Evolutionary conservation across 2,113 vertebrate genomes (phyloP).

Genomic region (Rattus rattus): DNA sequence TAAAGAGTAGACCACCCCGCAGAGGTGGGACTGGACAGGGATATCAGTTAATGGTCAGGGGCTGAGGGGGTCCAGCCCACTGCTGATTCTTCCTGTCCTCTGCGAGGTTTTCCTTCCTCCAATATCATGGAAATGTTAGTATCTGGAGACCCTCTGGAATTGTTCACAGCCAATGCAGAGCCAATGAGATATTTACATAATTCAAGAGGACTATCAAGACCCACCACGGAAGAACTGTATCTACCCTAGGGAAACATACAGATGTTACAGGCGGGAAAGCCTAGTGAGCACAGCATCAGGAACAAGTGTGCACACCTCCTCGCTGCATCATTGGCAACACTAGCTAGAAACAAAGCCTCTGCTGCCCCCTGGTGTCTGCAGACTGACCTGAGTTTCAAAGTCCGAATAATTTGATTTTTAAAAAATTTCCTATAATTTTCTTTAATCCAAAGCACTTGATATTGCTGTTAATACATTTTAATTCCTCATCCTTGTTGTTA

Average conservation of each 20-base stretch:
- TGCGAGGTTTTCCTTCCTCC: neutral
- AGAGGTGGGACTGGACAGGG: neutral
- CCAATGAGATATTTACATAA: neutral
- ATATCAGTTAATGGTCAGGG: too few species aligned
- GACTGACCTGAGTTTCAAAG: neutral
- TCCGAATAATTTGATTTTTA: neutral
- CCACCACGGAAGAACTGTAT: neutral
- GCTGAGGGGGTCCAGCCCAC: neutral
- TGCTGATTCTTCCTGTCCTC: neutral
- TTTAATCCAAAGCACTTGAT: slow-evolving; percentile 4
- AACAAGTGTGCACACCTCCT: neutral
- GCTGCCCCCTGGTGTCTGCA: neutral
- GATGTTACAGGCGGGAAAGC: neutral
- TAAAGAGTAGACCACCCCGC: neutral
- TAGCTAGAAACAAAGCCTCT: neutral
- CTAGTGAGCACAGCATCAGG: neutral
- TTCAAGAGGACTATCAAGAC: neutral
- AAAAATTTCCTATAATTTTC: neutral
- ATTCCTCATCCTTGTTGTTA: neutral
- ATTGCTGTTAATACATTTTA: neutral
- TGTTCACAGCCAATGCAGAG: neutral
- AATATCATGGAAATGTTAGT: neutral
- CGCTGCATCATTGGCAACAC: accelerated
- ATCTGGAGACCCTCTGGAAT: neutral
- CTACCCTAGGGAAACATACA: neutral